Base-by-base conservation (phyloP, 37 sponge, comb jelly and placozoan species). In the Mnemiopsis leidyi region DNA sequence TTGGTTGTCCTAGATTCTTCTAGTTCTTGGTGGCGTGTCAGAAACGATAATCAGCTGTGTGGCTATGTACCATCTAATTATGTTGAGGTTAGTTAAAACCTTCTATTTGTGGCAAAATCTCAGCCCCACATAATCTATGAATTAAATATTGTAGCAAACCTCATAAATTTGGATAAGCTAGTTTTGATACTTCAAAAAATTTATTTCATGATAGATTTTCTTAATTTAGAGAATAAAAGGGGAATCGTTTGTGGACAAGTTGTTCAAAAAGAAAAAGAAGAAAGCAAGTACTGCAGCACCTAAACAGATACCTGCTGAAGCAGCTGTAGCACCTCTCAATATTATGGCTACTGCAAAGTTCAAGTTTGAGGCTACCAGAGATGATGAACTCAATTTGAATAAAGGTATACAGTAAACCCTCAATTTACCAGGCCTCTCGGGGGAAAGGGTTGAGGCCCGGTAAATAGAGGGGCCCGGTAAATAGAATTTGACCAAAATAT, bases 1-100 rank as follows among this genome's bases (percentile, higher is more conserved):
- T 31, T 96, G 26, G 93, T 76, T 0, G 94, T 96, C 36, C 33
- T 97, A 30, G 95, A 95, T 69, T 32, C 73, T 23, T 92, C 94
- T 2, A 93, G 38, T 5, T 79, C 94, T 32, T 96, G 96, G 96
- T 97, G 96, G 96, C 94, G 69, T 40, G 98, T 97, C n/a, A 39
- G 93, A 36, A 96, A 97, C 68, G 93, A 93, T 0, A 40, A 85
- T 1, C 95, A 95, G 24, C 31, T 38, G 0, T 38, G 48, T 1
- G 98, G 98, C 0, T 93, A 95, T 9, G 96, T 97, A 0, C 98
- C 98, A 0, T 95, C 94, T 2, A 96, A 97, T 73, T 97, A 96
- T 69, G 69, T 96, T 13, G 92, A 96, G 69, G 93, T 93, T n/a
- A n/a, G n/a, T n/a, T n/a, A n/a, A n/a, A n/a, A n/a, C n/a, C n/a